A percentile compares a stretch with the other conserved stretches of the same genome.
phyloP scores from a whole-genome alignment of 2,797 vertebrate genomes.

The Kryptolebias ocellatus region DNA sequence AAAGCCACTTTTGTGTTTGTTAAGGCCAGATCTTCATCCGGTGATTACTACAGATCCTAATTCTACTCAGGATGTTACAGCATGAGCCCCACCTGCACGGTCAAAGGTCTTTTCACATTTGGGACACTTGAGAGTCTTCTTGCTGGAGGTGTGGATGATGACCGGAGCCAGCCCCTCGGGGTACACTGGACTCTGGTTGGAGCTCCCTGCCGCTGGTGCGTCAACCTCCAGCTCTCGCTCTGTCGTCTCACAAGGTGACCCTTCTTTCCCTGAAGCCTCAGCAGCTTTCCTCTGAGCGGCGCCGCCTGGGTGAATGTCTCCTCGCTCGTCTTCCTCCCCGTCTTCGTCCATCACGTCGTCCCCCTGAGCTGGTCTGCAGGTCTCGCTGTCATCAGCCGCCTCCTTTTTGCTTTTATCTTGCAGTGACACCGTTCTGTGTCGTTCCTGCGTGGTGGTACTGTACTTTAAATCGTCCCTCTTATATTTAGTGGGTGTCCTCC shows the following conservation, averaged over 20 bases:
- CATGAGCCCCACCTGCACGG: constrained; percentile 88
- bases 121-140: constrained; percentile 92
- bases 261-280: constrained; percentile 58
- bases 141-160: constrained; percentile 87
- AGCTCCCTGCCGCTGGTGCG: constrained; percentile 52
- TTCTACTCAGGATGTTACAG: background rate
- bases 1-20: background rate
- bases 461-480: constrained; percentile 75
- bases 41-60: background rate
- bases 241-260: constrained; percentile 66
- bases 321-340: constrained; percentile 79
- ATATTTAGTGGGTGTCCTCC: constrained; percentile 87
- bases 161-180: constrained; percentile 90
- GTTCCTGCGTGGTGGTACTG: constrained; percentile 59
- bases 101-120: constrained; percentile 97
- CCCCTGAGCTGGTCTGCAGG: constrained; percentile 64
- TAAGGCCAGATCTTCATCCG: background rate
- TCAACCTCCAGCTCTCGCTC: constrained; percentile 76
- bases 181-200: constrained; percentile 69
- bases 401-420: constrained; percentile 75
- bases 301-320: constrained; percentile 70
- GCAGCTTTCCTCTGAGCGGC: constrained; percentile 46
- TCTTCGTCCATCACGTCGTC: constrained; percentile 79
- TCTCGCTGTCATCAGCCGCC: constrained; percentile 60
- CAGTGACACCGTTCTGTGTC: constrained; percentile 14